These are phyloP conservation scores for Chiroxiphia lanceolata DNA, from an alignment of 2,797 vertebrate genomes.

Conservation along the genomic window DNA sequence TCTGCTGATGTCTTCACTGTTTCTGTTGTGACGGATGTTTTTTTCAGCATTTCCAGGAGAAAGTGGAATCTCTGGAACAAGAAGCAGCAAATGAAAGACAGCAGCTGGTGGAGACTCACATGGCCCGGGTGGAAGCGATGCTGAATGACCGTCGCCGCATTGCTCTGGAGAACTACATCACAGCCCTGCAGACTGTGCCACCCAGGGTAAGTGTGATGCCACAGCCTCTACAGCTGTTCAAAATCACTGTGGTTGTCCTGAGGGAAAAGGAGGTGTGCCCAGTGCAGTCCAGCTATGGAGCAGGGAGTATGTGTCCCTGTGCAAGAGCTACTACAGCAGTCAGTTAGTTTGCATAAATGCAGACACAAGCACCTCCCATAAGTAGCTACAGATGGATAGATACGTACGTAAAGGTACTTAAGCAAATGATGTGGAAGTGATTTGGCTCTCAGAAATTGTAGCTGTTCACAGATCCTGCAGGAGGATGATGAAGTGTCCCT, in stretches of 20 bases:
- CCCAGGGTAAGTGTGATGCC: constrained; percentile 81
- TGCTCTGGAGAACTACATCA: constrained; percentile 96
- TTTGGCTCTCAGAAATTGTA: neutral
- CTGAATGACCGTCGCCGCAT: constrained; percentile 93
- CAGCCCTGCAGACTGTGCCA: constrained; percentile 89
- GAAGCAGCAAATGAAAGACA: constrained; percentile 94
- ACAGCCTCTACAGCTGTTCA: neutral
- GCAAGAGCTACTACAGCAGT: neutral
- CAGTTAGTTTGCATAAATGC: neutral
- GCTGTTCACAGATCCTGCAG: neutral
- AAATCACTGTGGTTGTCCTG: neutral
- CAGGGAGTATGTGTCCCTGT: accelerated
- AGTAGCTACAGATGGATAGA: neutral
- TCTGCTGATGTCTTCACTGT: neutral
- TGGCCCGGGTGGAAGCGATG: constrained; percentile 96
- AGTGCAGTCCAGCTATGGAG: neutral
- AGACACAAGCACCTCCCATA: neutral
- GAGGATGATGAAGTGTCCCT: neutral
- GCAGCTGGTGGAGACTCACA: constrained; percentile 97
- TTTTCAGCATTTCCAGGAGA: constrained; percentile 95
- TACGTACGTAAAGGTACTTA: neutral
- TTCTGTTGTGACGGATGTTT: neutral
- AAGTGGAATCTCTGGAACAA: constrained; percentile 95
- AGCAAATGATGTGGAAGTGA: accelerated
- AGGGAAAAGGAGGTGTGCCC: neutral